These are phyloP conservation scores for Digitonthophagus gazella DNA, from an alignment of 2,888 invertebrate genomes.

Conservation along the genomic window DNA sequence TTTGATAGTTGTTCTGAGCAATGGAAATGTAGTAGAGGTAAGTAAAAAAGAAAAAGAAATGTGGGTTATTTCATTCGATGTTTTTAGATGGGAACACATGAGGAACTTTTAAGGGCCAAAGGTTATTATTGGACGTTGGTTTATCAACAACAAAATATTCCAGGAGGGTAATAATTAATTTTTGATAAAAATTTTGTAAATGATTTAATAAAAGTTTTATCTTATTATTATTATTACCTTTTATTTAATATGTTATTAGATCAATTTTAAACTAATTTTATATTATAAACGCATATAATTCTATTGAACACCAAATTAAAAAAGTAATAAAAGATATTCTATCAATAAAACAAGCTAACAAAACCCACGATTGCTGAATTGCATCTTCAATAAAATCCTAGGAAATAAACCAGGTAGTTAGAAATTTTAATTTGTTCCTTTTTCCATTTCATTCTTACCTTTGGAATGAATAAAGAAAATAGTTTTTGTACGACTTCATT, in stretches of 20 bases:
- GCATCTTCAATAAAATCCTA: slow-evolving; percentile 28
- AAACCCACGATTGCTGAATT: slow-evolving; percentile 42
- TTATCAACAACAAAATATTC: slow-evolving; percentile 60
- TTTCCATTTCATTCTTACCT: slow-evolving; percentile 35
- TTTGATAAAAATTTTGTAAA: too few species aligned
- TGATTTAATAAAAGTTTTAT: slow-evolving; percentile 1
- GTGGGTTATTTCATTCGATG: slow-evolving; percentile 16
- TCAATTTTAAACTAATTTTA: background rate
- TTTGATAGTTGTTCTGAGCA: slow-evolving; percentile 83
- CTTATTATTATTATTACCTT: slow-evolving; percentile 3
- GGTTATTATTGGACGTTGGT: slow-evolving; percentile 86
- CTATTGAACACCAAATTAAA: slow-evolving; percentile 20
- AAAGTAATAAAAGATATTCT: slow-evolving; percentile 42
- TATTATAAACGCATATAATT: background rate
- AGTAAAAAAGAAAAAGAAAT: slow-evolving; percentile 26
- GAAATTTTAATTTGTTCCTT: background rate
- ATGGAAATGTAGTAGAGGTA: slow-evolving; percentile 83
- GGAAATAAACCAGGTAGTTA: slow-evolving; percentile 2
- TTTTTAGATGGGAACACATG: slow-evolving; percentile 79
- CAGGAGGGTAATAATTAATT: slow-evolving; percentile 25
- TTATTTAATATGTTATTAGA: background rate
- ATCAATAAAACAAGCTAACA: slow-evolving; percentile 43
- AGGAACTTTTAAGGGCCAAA: slow-evolving; percentile 69
- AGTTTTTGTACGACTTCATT: slow-evolving; percentile 36
- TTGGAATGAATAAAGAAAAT: slow-evolving; percentile 41